Base-by-base conservation (phyloP, 2,113 vertebrate species). In the Patagioenas fasciata region DNA sequence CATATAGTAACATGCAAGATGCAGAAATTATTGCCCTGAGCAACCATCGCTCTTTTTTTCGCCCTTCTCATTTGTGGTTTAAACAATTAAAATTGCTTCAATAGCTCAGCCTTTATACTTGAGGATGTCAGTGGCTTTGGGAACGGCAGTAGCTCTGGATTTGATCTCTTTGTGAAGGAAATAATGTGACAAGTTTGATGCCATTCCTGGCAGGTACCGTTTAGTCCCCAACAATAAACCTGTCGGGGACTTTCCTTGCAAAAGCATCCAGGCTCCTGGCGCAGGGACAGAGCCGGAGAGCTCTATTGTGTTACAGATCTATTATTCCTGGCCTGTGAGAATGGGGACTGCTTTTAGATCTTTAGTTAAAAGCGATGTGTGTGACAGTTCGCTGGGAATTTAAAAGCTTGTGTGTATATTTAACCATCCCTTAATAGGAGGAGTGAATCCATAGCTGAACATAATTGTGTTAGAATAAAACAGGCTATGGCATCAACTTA, bases 91-190 rank as follows among this genome's bases (percentile, higher is more conserved):
- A 73, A 24, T 60, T 2, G 11, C 42, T 57, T 53, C 20, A 20
- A 0, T 56, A 38, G 23, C 56, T 84, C 32, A 36, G 0, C 26
- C 21, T 62, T 28, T 28, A 0, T 47, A 18, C 38, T 40, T 7
- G 60, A 56, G 38, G 42, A 6, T 57, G 60, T 26, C 24, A 18
- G 25, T 10, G 32, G 32, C 15, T 60, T 34, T 15, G 47, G 14
- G 57, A 11, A 10, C 1, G 10, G 66, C 71, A 47, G 42, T 21
- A 56, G 60, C 56, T 80, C 65, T 53, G 71, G 38, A 8, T 85
- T 67, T 42, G 48, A 42, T 56, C 66, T 50, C 71, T 40, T 26
- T 50, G n/a, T 17, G 42, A 70, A 17, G 38, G 23, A 57, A 81
- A 65, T 0, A 61, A 11, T 0, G 3, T 34, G 75, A 54, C 40